phyloP scores from a whole-genome alignment of 2,888 invertebrate genomes.

The Papilio protenor region DNA sequence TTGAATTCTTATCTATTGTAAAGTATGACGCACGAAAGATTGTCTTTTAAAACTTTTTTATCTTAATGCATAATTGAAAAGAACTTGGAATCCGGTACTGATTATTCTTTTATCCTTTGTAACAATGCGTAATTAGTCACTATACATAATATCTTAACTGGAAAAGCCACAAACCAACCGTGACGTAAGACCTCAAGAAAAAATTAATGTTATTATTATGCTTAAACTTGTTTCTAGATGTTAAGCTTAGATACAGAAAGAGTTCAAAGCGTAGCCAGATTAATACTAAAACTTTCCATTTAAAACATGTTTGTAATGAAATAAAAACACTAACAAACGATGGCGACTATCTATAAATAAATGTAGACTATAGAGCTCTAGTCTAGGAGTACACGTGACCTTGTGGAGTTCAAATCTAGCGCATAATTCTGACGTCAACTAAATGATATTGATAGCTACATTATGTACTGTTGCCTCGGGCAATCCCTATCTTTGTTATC shows the following conservation, averaged over 20 bases:
- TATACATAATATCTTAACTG: neutral
- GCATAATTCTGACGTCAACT: constrained; percentile 14
- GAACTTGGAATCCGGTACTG: neutral
- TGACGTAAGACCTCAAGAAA: constrained; percentile 3
- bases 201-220: neutral
- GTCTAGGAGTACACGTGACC: constrained; percentile 3
- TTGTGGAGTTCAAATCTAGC: constrained; percentile 20
- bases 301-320: neutral
- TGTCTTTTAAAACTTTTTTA: neutral
- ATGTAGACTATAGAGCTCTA: neutral
- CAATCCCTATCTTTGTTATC: constrained; percentile 12
- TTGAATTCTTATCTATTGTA: constrained; percentile 4
- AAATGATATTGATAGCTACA: constrained; percentile 15
- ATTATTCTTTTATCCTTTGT: neutral
- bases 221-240: neutral
- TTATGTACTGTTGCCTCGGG: neutral
- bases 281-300: neutral
- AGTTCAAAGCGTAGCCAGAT: neutral
- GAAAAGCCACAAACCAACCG: constrained; percentile 1
- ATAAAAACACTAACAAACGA: neutral
- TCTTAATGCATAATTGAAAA: neutral
- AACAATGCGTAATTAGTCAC: constrained; percentile 3
- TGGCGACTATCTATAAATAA: neutral
- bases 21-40: neutral
- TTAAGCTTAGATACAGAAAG: neutral